Conservation (phyloP, 1,140 invertebrate genomes). For the Cydia strobilella region DNA sequence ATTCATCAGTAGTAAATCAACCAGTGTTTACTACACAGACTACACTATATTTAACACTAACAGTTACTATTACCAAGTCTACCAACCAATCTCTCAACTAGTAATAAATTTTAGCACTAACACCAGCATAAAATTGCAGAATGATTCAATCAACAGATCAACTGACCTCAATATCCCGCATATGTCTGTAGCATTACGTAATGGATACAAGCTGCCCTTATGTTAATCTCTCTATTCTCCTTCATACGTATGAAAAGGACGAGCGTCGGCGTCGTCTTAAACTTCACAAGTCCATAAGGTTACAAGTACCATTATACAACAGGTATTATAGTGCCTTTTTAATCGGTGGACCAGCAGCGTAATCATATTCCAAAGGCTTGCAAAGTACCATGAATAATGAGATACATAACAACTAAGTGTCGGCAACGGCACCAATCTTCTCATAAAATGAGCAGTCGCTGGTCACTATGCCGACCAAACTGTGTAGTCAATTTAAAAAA, state of each 20-base stretch:
- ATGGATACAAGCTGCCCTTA: slow-evolving; percentile 21
- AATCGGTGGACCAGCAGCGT: not conserved
- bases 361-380: not conserved
- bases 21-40: not conserved
- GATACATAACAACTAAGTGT: no score
- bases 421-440: no score
- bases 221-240: not conserved
- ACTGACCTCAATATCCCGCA: slow-evolving; percentile 21
- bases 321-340: not conserved
- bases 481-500: no score
- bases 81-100: not conserved
- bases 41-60: not conserved
- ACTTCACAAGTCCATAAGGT: not conserved
- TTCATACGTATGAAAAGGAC: not conserved
- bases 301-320: not conserved
- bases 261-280: no score
- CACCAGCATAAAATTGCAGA: not conserved
- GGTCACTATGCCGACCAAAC: no score
- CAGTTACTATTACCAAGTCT: no score
- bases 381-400: not conserved
- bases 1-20: no score
- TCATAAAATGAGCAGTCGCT: no score
- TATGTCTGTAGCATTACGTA: not conserved
- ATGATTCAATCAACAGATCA: slow-evolving; percentile 12
- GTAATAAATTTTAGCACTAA: not conserved